Evolutionary conservation across 2,113 vertebrate genomes (phyloP).

Genomic region (Bubalus kerabau): DNA sequence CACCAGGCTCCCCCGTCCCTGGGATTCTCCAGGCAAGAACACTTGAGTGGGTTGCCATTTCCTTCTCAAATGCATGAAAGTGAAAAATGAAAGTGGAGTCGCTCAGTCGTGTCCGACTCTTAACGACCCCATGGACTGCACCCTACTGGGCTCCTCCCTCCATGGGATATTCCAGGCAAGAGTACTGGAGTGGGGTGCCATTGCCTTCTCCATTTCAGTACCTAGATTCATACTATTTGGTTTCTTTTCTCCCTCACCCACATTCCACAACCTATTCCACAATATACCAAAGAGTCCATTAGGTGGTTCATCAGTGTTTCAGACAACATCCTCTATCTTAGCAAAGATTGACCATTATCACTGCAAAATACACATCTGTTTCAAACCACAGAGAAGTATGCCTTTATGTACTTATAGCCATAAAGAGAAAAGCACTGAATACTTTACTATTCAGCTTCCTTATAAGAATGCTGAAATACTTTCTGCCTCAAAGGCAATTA

Average conservation of each 20-base stretch:
- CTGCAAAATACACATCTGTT: constrained; percentile 58
- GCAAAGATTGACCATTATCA: constrained; percentile 62
- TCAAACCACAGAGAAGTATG: constrained; percentile 57
- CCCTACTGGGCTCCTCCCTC: too few relatives aligned
- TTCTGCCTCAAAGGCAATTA: constrained; percentile 35
- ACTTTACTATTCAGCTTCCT: constrained; percentile 44
- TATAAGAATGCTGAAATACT: constrained; percentile 40
- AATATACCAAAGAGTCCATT: constrained; percentile 39
- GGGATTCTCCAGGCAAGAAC: too few relatives aligned
- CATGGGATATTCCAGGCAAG: too few relatives aligned
- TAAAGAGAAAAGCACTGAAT: constrained; percentile 55
- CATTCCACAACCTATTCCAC: not conserved
- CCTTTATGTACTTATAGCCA: constrained; percentile 44
- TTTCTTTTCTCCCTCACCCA: not conserved
- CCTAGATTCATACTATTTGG: not conserved
- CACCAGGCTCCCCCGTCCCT: too few relatives aligned
- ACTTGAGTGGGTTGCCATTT: too few relatives aligned
- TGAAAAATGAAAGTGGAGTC: too few relatives aligned
- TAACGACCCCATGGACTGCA: too few relatives aligned
- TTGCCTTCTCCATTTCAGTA: not conserved
- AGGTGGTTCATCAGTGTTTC: constrained; percentile 36
- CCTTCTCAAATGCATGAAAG: too few relatives aligned
- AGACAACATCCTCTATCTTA: constrained; percentile 25
- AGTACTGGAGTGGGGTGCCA: too few relatives aligned
- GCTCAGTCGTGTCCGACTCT: too few relatives aligned